These are phyloP conservation scores for Actinopyga echinites DNA, from an alignment of 53 echinoderm and acorn worm species.

Conservation along the genomic window DNA sequence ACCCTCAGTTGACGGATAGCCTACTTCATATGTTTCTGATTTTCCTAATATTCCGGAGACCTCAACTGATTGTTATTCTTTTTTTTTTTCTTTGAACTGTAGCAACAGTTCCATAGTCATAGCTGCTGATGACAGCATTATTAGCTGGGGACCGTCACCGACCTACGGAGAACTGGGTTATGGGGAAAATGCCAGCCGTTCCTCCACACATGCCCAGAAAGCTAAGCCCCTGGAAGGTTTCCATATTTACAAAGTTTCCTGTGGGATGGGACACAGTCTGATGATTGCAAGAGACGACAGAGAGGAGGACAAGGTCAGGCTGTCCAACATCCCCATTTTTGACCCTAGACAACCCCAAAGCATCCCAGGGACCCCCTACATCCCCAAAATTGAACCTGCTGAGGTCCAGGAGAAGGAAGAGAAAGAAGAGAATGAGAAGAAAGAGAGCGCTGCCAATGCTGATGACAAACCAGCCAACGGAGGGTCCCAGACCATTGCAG, in stretches of 20 bases:
- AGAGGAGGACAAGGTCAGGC: conserved; percentile 67
- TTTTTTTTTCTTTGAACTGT: background rate
- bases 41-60: background rate
- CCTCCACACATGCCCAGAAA: conserved; percentile 83
- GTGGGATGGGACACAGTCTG: conserved; percentile 85
- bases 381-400: background rate
- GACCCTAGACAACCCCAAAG: conserved; percentile 54
- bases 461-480: too few species aligned
- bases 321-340: conserved; percentile 73
- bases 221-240: conserved; percentile 72
- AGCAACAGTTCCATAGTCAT: conserved; percentile 91
- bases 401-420: conserved; percentile 33
- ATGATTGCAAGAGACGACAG: conserved; percentile 79
- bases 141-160: conserved; percentile 96
- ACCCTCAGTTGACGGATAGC: too few species aligned
- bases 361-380: conserved; percentile 16
- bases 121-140: conserved; percentile 86
- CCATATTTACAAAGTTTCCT: conserved; percentile 69
- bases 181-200: conserved; percentile 78
- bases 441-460: too few species aligned
- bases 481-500: too few species aligned
- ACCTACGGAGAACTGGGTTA: conserved; percentile 96
- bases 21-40: background rate
- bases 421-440: conserved; percentile 18
- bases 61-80: background rate